A percentile compares a stretch with the other conserved stretches of the same genome.
Evolutionary conservation across 2,888 invertebrate genomes (phyloP).

Genomic region (Tetranychus piercei): DNA sequence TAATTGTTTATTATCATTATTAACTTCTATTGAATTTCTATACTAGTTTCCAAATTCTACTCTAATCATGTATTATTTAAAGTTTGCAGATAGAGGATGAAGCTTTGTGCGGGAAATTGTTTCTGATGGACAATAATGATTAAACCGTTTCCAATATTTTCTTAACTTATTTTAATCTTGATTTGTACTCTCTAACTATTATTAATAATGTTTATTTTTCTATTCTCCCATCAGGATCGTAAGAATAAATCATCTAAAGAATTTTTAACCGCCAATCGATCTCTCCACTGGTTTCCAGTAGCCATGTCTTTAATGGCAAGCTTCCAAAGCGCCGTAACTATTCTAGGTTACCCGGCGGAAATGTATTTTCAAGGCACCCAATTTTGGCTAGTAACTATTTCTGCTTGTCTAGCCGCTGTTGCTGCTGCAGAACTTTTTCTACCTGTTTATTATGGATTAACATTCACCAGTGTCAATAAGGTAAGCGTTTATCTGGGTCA

Average conservation of each 20-base stretch:
- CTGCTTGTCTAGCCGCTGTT: slow-evolving; percentile 27
- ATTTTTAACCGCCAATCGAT: slow-evolving; percentile 32
- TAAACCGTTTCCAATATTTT: neutral
- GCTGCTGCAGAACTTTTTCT: slow-evolving; percentile 30
- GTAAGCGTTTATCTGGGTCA: slow-evolving; percentile 25
- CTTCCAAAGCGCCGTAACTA: slow-evolving; percentile 32
- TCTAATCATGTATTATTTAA: too few relatives aligned
- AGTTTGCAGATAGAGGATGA: too few relatives aligned
- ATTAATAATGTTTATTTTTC: neutral
- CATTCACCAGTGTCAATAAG: slow-evolving; percentile 31
- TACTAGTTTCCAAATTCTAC: neutral
- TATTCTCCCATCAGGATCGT: slow-evolving; percentile 25
- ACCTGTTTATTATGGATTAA: slow-evolving; percentile 31
- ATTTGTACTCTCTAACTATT: neutral
- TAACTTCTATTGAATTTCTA: neutral
- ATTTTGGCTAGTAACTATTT: slow-evolving; percentile 29
- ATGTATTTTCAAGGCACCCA: slow-evolving; percentile 30
- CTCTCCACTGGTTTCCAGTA: slow-evolving; percentile 32
- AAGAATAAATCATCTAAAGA: slow-evolving; percentile 39
- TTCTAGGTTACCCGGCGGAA: slow-evolving; percentile 31
- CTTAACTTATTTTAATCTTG: neutral
- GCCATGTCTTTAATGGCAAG: slow-evolving; percentile 33
- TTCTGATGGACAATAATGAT: neutral
- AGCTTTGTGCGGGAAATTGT: neutral
- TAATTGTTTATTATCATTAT: neutral